A percentile compares a stretch with the other conserved stretches of the same genome.
phyloP scores from a whole-genome alignment of 2,113 vertebrate species.

The Takifugu flavidus region DNA sequence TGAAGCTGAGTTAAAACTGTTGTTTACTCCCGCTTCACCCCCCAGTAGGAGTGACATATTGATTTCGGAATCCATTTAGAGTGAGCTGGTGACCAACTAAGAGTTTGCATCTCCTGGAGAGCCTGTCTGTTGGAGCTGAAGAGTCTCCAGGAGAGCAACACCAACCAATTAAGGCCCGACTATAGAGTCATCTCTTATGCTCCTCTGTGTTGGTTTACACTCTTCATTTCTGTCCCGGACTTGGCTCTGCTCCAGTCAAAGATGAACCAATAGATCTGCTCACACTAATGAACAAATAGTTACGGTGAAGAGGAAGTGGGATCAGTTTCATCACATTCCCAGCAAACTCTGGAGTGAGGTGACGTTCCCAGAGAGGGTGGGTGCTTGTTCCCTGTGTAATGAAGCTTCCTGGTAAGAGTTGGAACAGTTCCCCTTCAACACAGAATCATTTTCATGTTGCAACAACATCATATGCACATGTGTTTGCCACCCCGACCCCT shows the following conservation, averaged over 20 bases:
- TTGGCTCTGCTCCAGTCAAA: slow-evolving; percentile 27
- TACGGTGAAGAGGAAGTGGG: slow-evolving; percentile 27
- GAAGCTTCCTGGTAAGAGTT: slow-evolving; percentile 17
- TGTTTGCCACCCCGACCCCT: slow-evolving; percentile 17
- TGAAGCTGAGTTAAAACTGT: slow-evolving; percentile 16
- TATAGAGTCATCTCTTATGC: slow-evolving; percentile 26
- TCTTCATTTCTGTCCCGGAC: slow-evolving; percentile 37
- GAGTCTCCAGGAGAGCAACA: slow-evolving; percentile 8
- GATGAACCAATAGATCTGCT: slow-evolving; percentile 51
- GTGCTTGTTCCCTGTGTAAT: slow-evolving; percentile 26
- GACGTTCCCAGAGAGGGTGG: slow-evolving; percentile 32
- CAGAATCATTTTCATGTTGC: slow-evolving; percentile 37
- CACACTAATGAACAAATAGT: slow-evolving; percentile 61
- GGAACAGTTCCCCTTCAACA: slow-evolving; percentile 31
- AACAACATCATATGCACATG: slow-evolving; percentile 31
- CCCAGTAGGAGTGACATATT: slow-evolving; percentile 16
- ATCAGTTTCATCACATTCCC: slow-evolving; percentile 61
- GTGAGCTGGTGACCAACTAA: background rate
- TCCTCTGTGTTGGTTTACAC: slow-evolving; percentile 49
- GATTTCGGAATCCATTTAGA: slow-evolving; percentile 33
- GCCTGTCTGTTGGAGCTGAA: slow-evolving; percentile 3
- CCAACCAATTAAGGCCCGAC: slow-evolving; percentile 43
- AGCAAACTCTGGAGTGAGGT: slow-evolving; percentile 39
- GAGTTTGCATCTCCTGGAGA: background rate
- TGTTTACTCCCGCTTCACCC: slow-evolving; percentile 10